Evolutionary conservation across 1,140 invertebrate species (phyloP).

Genomic region (Solenopsis invicta): DNA sequence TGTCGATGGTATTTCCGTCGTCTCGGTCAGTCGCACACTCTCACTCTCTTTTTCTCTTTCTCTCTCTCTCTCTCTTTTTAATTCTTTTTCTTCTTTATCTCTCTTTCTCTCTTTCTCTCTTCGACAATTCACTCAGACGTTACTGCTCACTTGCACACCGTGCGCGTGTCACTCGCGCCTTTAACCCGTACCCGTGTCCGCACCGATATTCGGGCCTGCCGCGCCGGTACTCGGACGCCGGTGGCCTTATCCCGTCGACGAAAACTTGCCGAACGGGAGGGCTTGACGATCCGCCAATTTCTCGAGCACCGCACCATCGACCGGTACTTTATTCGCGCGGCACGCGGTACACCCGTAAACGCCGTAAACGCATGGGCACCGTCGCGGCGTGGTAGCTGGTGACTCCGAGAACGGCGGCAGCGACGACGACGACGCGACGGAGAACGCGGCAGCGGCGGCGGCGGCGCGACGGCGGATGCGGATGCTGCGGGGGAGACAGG

Average conservation of each 20-base stretch:
- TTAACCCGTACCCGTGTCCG: conserved; percentile 31
- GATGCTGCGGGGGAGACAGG: conserved; percentile 79
- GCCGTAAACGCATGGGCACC: conserved; percentile 45
- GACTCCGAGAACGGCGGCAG: conserved; percentile 38
- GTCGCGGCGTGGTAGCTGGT: conserved; percentile 42
- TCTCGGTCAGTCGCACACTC: conserved; percentile 38
- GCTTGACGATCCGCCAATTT: conserved; percentile 18
- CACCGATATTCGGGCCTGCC: conserved; percentile 5
- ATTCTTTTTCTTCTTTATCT: background rate
- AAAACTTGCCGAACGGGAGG: conserved; percentile 21
- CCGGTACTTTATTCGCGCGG: conserved; percentile 46
- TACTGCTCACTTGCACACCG: conserved; percentile 50
- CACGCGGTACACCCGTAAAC: conserved; percentile 36
- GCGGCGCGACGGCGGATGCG: conserved; percentile 62
- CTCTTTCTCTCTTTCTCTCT: background rate
- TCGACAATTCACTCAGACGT: conserved; percentile 42
- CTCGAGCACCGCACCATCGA: conserved; percentile 46
- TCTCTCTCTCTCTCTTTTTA: background rate
- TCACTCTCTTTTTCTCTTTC: background rate
- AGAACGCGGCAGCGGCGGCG: conserved; percentile 27
- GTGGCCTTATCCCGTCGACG: conserved; percentile 49
- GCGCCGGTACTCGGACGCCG: conserved; percentile 15
- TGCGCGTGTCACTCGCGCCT: conserved; percentile 40
- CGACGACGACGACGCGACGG: conserved; percentile 46
- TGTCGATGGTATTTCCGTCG: conserved; percentile 61